Percentiles rank a stretch among this genome's conserved stretches.
Evolutionary conservation across 2,113 vertebrate species (phyloP).

Genomic region (Mastomys natalensis): DNA sequence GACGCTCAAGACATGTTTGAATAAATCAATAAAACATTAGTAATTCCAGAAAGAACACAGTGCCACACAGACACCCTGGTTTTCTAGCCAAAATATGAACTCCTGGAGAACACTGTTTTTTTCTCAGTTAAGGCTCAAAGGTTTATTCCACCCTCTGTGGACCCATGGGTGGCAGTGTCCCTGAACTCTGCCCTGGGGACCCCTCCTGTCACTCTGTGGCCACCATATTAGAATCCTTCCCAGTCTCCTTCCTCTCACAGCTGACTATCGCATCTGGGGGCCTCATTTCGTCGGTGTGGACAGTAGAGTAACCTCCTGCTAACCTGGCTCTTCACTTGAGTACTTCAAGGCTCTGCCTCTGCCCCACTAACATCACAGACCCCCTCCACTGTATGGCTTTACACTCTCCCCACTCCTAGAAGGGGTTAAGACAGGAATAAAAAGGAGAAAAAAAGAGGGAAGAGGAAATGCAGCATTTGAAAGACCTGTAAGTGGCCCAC

Average conservation of each 20-base stretch:
- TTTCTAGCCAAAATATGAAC: neutral
- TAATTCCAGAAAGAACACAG: neutral
- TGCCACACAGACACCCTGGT: neutral
- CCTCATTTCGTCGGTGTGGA: neutral
- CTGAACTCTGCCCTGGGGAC: neutral
- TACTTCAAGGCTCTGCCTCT: neutral
- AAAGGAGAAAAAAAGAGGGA: neutral
- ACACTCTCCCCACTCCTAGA: neutral
- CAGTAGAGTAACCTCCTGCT: neutral
- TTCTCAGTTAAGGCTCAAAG: neutral
- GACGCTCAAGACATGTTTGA: neutral
- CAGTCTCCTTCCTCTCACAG: neutral
- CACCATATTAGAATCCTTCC: neutral
- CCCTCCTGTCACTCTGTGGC: rapidly evolving
- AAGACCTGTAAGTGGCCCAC: neutral
- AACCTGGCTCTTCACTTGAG: neutral
- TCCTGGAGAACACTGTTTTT: neutral
- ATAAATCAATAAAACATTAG: neutral
- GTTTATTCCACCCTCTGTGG: neutral
- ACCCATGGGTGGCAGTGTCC: neutral
- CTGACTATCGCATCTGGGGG: rapidly evolving
- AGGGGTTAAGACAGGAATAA: neutral
- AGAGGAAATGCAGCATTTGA: neutral
- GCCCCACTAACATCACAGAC: neutral
- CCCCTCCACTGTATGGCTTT: neutral